These are phyloP conservation scores for Delia radicum DNA, from an alignment of 1,140 invertebrate genomes.

Conservation along the genomic window DNA sequence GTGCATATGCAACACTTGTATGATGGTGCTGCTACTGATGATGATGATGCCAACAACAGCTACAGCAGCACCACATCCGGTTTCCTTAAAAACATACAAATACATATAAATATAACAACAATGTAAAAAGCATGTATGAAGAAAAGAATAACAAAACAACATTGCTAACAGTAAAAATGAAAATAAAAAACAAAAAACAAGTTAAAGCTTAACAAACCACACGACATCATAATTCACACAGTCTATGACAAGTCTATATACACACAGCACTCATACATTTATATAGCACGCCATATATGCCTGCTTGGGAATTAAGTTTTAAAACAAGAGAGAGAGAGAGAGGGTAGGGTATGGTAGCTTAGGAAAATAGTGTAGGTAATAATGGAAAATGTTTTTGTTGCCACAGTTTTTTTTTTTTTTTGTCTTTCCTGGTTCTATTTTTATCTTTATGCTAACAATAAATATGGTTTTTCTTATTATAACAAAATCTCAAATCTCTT, in stretches of 20 bases:
- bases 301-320: not conserved
- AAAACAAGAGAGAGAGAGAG: too few species aligned
- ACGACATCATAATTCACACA: conserved; percentile 1
- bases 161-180: not conserved
- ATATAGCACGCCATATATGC: not conserved
- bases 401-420: not conserved
- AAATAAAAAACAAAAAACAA: not conserved
- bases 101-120: not conserved
- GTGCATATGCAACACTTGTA: too few species aligned
- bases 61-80: conserved; percentile 10
- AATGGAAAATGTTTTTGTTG: not conserved
- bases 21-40: not conserved
- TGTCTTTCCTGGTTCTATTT: not conserved
- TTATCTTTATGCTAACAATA: not conserved
- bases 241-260: not conserved
- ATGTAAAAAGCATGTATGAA: not conserved
- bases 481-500: too few species aligned
- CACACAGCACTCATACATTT: not conserved
- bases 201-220: not conserved
- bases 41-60: conserved; percentile 16
- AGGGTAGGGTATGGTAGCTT: too few species aligned
- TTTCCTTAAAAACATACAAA: not conserved
- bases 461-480: not conserved
- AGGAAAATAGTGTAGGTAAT: not conserved
- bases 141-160: not conserved